Evolutionary conservation across 2,797 vertebrate genomes (phyloP).

Genomic region (Spea hammondii): DNA sequence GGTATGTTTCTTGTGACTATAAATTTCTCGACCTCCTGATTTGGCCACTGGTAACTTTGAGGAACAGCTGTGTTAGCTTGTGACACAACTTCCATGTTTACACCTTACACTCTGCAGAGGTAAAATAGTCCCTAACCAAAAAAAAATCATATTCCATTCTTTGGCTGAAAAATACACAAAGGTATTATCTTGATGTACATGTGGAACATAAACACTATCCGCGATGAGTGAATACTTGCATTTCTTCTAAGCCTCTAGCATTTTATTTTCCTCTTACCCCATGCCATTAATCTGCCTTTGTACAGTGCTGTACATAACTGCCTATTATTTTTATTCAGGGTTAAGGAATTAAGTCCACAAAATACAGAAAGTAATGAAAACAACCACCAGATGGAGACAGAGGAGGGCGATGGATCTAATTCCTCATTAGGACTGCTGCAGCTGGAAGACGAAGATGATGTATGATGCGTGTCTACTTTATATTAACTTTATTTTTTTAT

Average conservation of each 20-base stretch:
- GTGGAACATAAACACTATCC: too few species aligned
- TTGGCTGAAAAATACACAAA: too few species aligned
- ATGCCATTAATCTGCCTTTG: background rate
- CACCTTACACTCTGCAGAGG: too few species aligned
- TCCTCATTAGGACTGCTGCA: slow-evolving; percentile 43
- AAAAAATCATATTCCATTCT: too few species aligned
- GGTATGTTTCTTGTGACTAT: slow-evolving; percentile 66
- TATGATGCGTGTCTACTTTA: slow-evolving; percentile 48
- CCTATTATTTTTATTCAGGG: slow-evolving; percentile 66
- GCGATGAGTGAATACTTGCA: too few species aligned
- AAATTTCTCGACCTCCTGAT: too few species aligned
- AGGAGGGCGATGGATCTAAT: slow-evolving; percentile 55
- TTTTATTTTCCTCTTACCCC: background rate
- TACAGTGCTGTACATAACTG: background rate
- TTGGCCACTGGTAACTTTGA: too few species aligned
- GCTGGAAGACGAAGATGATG: slow-evolving; percentile 42
- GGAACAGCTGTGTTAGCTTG: too few species aligned
- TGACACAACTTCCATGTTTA: too few species aligned
- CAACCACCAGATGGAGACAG: slow-evolving; percentile 67
- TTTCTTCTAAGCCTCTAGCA: background rate
- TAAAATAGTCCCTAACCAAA: too few species aligned
- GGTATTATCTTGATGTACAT: too few species aligned
- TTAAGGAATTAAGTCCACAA: slow-evolving; percentile 84
- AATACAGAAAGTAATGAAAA: slow-evolving; percentile 60
- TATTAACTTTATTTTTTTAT: background rate